These are phyloP conservation scores for Elaeidobius kamerunicus DNA, from an alignment of 2,888 invertebrate species.

Conservation along the genomic window DNA sequence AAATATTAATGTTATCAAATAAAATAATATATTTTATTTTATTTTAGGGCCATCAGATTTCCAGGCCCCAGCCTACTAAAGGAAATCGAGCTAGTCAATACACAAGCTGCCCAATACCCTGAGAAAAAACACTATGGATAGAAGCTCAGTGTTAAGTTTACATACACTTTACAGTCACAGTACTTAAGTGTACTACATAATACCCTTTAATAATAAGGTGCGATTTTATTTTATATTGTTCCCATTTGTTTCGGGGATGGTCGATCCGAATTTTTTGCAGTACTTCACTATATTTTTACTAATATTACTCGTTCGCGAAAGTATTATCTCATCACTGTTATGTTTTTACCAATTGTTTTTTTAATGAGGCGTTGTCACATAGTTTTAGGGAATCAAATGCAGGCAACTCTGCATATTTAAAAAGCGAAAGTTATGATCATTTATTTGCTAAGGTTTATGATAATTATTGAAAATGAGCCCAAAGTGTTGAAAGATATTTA, in stretches of 20 bases:
- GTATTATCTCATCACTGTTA: not conserved
- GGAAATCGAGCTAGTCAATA: conserved; percentile 18
- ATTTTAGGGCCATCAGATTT: conserved; percentile 65
- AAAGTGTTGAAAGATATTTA: conserved; percentile 31
- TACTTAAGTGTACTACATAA: too few relatives aligned
- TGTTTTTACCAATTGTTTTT: conserved; percentile 1
- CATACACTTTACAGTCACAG: conserved; percentile 12
- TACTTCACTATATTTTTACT: not conserved
- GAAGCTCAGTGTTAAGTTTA: conserved; percentile 7
- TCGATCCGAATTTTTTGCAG: not conserved
- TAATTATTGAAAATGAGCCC: conserved; percentile 22
- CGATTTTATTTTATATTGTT: not conserved
- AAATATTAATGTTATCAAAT: not conserved
- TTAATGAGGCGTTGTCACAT: too few relatives aligned
- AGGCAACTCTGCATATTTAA: too few relatives aligned
- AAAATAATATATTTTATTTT: conserved; percentile 9
- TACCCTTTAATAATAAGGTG: too few relatives aligned
- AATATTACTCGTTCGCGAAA: not conserved
- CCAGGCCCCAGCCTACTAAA: conserved; percentile 70
- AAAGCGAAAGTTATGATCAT: too few relatives aligned
- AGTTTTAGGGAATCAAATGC: too few relatives aligned
- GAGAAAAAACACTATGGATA: not conserved
- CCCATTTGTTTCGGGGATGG: too few relatives aligned
- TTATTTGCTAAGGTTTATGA: conserved; percentile 10
- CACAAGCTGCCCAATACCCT: conserved; percentile 13